A percentile compares a stretch with the other conserved stretches of the same genome.
phyloP scores from a whole-genome alignment of 2,797 vertebrate genomes.

The Anniella stebbinsi region DNA sequence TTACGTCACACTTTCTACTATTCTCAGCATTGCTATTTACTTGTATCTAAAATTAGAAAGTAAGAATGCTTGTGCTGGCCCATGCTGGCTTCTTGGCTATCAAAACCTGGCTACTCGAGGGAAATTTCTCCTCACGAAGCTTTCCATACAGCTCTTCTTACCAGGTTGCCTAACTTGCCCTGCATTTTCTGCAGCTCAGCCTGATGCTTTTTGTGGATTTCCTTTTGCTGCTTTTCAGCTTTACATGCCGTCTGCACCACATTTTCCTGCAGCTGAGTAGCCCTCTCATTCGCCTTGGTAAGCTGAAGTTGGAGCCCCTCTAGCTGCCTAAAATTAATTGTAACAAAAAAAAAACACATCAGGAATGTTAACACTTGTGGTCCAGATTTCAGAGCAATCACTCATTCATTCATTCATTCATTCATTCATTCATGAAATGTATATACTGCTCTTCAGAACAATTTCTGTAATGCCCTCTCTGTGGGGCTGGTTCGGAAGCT shows the following conservation, averaged over 20 bases:
- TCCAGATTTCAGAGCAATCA: not conserved
- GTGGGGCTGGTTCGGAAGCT: no score
- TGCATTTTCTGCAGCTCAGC: conserved; percentile 82
- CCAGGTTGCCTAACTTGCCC: conserved; percentile 85
- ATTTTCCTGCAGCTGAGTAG: conserved; percentile 81
- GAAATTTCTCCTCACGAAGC: not conserved
- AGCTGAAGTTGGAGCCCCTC: conserved; percentile 89
- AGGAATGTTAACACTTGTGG: conserved; percentile 20
- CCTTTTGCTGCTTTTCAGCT: conserved; percentile 84
- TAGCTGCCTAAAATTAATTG: conserved; percentile 80
- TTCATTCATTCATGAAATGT: not conserved
- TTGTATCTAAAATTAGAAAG: not conserved
- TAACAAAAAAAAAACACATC: conserved; percentile 41
- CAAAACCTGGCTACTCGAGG: not conserved
- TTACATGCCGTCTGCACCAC: conserved; percentile 80
- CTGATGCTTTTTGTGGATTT: conserved; percentile 78
- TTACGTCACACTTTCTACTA: not conserved
- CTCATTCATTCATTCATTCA: not conserved
- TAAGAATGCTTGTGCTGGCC: not conserved
- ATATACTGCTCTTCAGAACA: no score
- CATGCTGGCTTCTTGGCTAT: not conserved
- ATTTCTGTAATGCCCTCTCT: no score
- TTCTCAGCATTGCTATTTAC: not conserved
- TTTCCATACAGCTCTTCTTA: conserved; percentile 69
- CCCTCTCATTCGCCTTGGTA: conserved; percentile 86